phyloP scores from a whole-genome alignment of 2,888 invertebrate genomes.

The Tortricodes alternella region DNA sequence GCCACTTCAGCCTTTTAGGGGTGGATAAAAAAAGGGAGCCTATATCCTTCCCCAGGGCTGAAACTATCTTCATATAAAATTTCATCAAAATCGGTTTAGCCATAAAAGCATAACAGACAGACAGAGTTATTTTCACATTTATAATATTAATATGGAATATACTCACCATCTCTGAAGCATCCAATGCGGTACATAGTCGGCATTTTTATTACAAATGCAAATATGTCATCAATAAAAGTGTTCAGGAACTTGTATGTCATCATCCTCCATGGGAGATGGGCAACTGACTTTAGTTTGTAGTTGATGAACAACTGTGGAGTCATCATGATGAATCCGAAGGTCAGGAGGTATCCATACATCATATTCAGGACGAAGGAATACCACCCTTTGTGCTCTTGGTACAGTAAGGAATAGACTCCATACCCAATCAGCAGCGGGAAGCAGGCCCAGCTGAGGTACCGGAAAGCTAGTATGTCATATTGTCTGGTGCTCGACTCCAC shows the following conservation, averaged over 20 bases:
- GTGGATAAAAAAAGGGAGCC: no score
- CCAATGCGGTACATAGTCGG: constrained; percentile 99
- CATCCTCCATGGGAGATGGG: constrained; percentile 99
- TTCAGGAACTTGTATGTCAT: constrained; percentile 99
- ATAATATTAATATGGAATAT: constrained; percentile 8
- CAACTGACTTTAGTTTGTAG: constrained; percentile 99
- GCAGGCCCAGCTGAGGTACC: constrained; percentile 97
- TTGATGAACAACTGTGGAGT: constrained; percentile 99
- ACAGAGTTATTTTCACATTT: no score
- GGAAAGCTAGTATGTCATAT: constrained; percentile 97
- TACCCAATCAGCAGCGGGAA: constrained; percentile 97
- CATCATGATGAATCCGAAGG: constrained; percentile 99
- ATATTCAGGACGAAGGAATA: constrained; percentile 98
- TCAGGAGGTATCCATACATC: constrained; percentile 98
- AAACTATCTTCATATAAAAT: no score
- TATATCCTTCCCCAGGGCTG: no score
- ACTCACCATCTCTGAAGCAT: constrained; percentile 96
- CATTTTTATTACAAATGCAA: constrained; percentile 99
- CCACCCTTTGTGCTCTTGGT: constrained; percentile 99
- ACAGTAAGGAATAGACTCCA: constrained; percentile 96
- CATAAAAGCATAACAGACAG: no score
- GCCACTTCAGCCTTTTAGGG: no score
- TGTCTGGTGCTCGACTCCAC: constrained; percentile 95
- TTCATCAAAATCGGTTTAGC: no score
- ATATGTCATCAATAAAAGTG: constrained; percentile 99